phyloP scores from a whole-genome alignment of 1,140 invertebrate genomes.

The Drosophila biarmipes region DNA sequence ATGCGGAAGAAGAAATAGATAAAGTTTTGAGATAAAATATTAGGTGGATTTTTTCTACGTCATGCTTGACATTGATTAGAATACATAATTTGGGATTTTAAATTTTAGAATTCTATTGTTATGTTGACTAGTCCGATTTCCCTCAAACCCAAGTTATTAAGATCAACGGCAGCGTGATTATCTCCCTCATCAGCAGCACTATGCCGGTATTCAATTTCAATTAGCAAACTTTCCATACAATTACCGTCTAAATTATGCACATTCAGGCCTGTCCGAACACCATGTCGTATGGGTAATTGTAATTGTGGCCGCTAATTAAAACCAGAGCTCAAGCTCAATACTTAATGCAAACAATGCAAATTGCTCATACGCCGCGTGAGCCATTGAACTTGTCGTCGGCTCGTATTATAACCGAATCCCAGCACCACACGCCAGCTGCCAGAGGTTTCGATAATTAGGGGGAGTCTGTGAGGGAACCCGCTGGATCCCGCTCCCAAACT shows the following conservation, averaged over 20 bases:
- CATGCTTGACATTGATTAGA: background rate
- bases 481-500: conserved; percentile 1
- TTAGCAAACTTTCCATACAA: conserved; percentile 57
- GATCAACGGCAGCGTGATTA: background rate
- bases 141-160: background rate
- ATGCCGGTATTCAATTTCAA: conserved; percentile 39
- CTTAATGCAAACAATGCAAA: conserved; percentile 67
- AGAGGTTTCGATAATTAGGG: conserved; percentile 37
- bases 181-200: conserved; percentile 3
- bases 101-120: background rate
- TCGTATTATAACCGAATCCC: conserved; percentile 15
- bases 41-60: background rate
- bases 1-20: conserved; percentile 12
- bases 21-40: background rate
- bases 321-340: conserved; percentile 43
- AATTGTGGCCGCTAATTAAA: conserved; percentile 70
- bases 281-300: conserved; percentile 64
- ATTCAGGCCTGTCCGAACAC: conserved; percentile 23
- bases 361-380: conserved; percentile 55
- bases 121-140: background rate
- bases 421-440: conserved; percentile 40
- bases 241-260: conserved; percentile 70
- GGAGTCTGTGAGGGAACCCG: conserved; percentile 28
- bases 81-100: background rate
- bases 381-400: conserved; percentile 73